Base-by-base conservation (phyloP, 2,888 invertebrate species). In the Aphidius colemani region DNA sequence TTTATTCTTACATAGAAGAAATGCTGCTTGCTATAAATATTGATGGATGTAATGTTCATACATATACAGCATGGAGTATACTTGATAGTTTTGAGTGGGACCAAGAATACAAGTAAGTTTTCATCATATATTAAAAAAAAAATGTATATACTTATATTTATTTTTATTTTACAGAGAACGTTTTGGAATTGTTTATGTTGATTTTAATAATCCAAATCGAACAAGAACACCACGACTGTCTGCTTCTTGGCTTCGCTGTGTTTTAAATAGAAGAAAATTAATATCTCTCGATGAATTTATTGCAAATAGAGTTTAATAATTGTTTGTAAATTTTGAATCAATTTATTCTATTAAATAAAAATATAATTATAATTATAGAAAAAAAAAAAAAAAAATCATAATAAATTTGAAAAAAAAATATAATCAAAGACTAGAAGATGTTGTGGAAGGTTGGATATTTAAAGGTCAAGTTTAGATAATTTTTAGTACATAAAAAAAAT, bases 41-140 rank as follows among this genome's bases (percentile, higher is more conserved):
- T 7, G 83, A 85, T 7, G 85, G 84, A 0, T 85, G 84, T 62
- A 80, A 86, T 68, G 75, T 87, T 1, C 77, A 71, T 63, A 87
- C 85, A 0, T 90, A 88, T 72, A 84, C 85, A 0, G 85, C 84
- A 0, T 88, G 89, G 88, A 87, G 87, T 44, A 77, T 90, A 7
- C 84, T 89, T 73, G 90, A 90, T 71, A 88, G 86, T 70, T 88
- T 90, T 71, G 89, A 89, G 75, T 90, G 89, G 89, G 76, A 76
- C 10, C 71, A 73, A 51, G 89, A 89, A 43, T 89, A 87, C 72
- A 82, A 78, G 85, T 87, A 76, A 84, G 85, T 56, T 46, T 1
- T 30, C 5, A 3, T 18, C n/a, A 18, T 18, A 18, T 18, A 18
- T 30, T 30, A 30, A 30, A 30, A 30, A 30, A 30, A 30, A 30